Base-by-base conservation (phyloP, 2,888 invertebrate species). In the Catocala nupta region DNA sequence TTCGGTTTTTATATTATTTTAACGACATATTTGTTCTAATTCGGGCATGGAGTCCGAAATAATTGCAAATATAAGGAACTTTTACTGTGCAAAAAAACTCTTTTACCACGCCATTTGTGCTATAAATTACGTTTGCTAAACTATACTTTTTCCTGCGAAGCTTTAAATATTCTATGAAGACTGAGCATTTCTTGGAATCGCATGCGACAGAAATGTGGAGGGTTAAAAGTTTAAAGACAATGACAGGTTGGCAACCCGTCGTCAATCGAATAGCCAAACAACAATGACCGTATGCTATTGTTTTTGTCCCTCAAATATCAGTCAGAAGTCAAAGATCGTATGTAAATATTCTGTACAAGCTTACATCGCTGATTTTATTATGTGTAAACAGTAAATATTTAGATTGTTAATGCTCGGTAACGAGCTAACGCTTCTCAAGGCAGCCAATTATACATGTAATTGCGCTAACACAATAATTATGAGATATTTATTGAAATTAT, bases 171-270 rank as follows among this genome's bases (percentile, higher is more conserved):
- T 39, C 45, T 45, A 45, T 45, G 12, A 45, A 45, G 36, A 49
- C 45, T 34, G 5, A 47, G n/a, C 10, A 47, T n/a, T 59, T 59
- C 59, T 48, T 9, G 5, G 59, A 59, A 59, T 33, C 42, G 12
- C 59, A 54, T 59, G 36, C 48, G 53, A 36, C 39, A 12, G 33
- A 53, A 59, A 53, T 53, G 45, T 12, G 59, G 42, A 53, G 53
- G 43, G 53, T 47, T 59, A 12, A 36, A 59, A 47, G 54, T 53
- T 53, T 53, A 54, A 25, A 49, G 48, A 34, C 48, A 59, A 39
- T 52, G 59, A 34, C 49, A 59, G 42, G 53, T 53, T 25, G 45
- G 12, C 16, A 33, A 49, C 13, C 49, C 49, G 43, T 51, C 51
- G 11, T 44, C 36, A 11, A 51, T 51, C 13, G 34, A 49, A 33